These are phyloP conservation scores for Halichondria panicea DNA, from an alignment of 37 sponge, comb jelly and placozoan genomes.

Conservation along the genomic window DNA sequence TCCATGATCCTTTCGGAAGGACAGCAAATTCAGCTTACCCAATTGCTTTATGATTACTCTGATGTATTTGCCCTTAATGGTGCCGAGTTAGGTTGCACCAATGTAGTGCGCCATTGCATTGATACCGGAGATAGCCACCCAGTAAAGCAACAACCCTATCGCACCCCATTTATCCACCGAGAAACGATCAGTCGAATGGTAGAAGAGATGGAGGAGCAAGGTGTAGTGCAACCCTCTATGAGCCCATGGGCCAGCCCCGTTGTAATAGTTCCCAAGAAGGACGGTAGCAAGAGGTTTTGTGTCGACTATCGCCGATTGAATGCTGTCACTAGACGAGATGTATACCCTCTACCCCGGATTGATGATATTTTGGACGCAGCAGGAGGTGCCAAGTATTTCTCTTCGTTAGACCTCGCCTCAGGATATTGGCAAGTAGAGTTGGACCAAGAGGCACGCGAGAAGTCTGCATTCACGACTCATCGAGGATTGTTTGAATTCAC, in stretches of 20 bases:
- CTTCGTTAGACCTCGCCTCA: constrained; percentile 46
- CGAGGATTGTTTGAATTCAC: too few species aligned
- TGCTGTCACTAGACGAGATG: constrained; percentile 47
- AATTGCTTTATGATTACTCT: too few species aligned
- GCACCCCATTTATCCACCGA: constrained; percentile 15
- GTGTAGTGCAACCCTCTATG: constrained; percentile 40
- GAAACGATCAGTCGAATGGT: constrained; percentile 31
- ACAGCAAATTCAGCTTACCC: too few species aligned
- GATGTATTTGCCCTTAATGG: too few species aligned
- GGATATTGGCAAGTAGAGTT: constrained; percentile 42
- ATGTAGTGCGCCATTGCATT: constrained; percentile 25
- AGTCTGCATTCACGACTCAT: constrained; percentile 44
- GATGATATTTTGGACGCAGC: constrained; percentile 24
- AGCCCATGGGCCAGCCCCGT: constrained; percentile 66
- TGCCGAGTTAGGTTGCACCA: constrained; percentile 47
- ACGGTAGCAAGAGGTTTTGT: constrained; percentile 56
- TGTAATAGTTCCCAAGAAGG: constrained; percentile 54
- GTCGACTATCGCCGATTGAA: constrained; percentile 64
- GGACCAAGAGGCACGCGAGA: constrained; percentile 21
- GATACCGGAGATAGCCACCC: constrained; percentile 53
- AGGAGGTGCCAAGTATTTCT: constrained; percentile 12
- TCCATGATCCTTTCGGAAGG: too few species aligned
- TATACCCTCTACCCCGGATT: constrained; percentile 46
- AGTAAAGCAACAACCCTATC: constrained; percentile 26
- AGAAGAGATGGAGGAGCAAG: constrained; percentile 46